Percentiles rank a stretch among this genome's conserved stretches.
Conservation (phyloP, 2,888 invertebrate species). For the Scaeva pyrastri region DNA sequence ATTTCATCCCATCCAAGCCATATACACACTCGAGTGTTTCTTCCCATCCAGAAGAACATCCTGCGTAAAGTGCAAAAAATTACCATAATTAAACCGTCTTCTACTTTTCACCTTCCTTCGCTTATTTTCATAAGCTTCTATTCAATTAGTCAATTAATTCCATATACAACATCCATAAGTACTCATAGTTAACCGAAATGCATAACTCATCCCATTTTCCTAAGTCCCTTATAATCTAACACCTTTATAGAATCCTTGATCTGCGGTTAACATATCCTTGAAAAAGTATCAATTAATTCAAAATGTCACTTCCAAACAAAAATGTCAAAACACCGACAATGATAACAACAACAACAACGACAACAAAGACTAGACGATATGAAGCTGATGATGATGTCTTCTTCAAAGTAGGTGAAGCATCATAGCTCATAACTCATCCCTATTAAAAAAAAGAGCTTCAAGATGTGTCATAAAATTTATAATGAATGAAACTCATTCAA, state of each 20-base stretch:
- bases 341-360: not conserved
- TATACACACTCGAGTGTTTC: too few relatives aligned
- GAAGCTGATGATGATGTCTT: not conserved
- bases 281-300: constrained; percentile 30
- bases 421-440: constrained; percentile 21
- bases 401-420: not conserved
- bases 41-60: too few relatives aligned
- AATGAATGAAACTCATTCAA: constrained; percentile 34
- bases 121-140: not conserved
- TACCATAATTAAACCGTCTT: not conserved
- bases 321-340: constrained; percentile 16
- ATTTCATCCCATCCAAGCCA: too few relatives aligned
- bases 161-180: not conserved
- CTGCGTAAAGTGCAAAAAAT: not conserved
- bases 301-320: constrained; percentile 18
- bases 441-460: constrained; percentile 14
- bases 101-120: not conserved
- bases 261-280: not conserved
- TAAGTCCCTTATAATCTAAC: not conserved
- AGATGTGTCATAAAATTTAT: constrained; percentile 36
- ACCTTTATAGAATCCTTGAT: not conserved
- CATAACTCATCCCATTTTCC: not conserved
- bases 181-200: not conserved
- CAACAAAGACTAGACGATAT: not conserved
- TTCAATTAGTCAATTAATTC: not conserved